Evolutionary conservation across 1,140 invertebrate genomes (phyloP), one percentile per base, ranked within the genome.

Genomic region (Planococcus citri): DNA sequence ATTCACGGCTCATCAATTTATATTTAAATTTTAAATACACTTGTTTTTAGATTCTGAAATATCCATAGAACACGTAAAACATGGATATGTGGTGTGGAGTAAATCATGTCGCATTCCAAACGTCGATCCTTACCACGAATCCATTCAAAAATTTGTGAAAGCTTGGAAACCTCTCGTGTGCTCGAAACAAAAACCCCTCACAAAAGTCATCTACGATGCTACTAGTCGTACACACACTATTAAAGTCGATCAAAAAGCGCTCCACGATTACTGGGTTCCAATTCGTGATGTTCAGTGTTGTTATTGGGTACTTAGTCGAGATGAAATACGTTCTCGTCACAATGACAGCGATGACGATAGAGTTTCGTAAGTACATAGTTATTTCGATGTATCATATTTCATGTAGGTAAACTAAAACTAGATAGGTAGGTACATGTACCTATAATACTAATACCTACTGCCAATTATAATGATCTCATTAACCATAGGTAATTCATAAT

Each of bases 81-180:
- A 75, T 33, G 83, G 84, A 21, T 88, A 83, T 74, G 76, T 89
- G 51, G 84, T 90, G 1, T 86, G 84, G 77, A 88, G 83, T 74
- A 78, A 85, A 1, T 82, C 82, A 70, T 91, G 89, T 73, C 81
- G 83, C 71, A 88, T 91, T 73, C 82, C 85, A 1, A 82, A 86
- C 58, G 78, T 86, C 57, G 82, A 89, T 75, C 87, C 88, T 0
- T 82, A 85, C 73, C 84, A 88, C 72, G 76, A 81, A 9, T 84
- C 86, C 21, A 84, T 89, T n/a, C 80, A 79, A 71, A 76, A 80
- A 27, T 82, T 84, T 71, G 82, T 87, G 20, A 81, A 81, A 58
- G 80, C 82, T 27, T 77, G 80, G 51, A 79, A 82, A 70, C 84
- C 84, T 57, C 79, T 85, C 27, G 69, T 78, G 0, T 90, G 88